These are phyloP conservation scores for Zaprionus gabonicus DNA, from an alignment of 1,140 invertebrate species.

Conservation along the genomic window DNA sequence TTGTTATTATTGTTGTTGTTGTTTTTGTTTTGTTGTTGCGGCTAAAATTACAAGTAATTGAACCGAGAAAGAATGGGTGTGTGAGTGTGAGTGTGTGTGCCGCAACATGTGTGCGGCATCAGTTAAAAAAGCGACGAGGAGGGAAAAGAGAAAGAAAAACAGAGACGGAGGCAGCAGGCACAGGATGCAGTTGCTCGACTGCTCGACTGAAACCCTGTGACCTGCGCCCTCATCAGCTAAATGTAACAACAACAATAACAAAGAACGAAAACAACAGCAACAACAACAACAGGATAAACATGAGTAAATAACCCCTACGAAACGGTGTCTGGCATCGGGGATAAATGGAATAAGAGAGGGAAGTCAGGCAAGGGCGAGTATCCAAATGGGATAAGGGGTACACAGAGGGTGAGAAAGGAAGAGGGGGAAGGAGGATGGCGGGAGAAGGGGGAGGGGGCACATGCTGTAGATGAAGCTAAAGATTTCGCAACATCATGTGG, in stretches of 20 bases:
- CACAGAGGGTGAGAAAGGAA: neutral
- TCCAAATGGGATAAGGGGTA: slow-evolving; percentile 1
- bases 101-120: slow-evolving; percentile 69
- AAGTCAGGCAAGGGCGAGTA: neutral
- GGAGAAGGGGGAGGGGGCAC: neutral
- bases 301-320: slow-evolving; percentile 37
- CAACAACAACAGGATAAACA: slow-evolving; percentile 37
- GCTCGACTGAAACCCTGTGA: slow-evolving; percentile 33
- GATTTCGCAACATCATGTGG: slow-evolving; percentile 38
- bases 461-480: neutral
- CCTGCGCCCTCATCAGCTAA: slow-evolving; percentile 46
- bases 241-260: slow-evolving; percentile 41
- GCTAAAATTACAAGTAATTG: slow-evolving; percentile 82
- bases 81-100: slow-evolving; percentile 18
- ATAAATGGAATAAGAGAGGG: slow-evolving; percentile 8
- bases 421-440: neutral
- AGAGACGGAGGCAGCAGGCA: slow-evolving; percentile 31
- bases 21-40: slow-evolving; percentile 52
- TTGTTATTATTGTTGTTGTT: slow-evolving; percentile 4
- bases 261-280: slow-evolving; percentile 8
- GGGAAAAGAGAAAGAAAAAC: slow-evolving; percentile 23
- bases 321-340: slow-evolving; percentile 11
- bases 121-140: slow-evolving; percentile 40
- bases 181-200: slow-evolving; percentile 45
- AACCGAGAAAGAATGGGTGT: slow-evolving; percentile 51